Percentiles rank a stretch among this genome's conserved stretches.
These are phyloP conservation scores for Netelia fuscicornis DNA, from an alignment of 2,888 invertebrate genomes.

Conservation along the genomic window DNA sequence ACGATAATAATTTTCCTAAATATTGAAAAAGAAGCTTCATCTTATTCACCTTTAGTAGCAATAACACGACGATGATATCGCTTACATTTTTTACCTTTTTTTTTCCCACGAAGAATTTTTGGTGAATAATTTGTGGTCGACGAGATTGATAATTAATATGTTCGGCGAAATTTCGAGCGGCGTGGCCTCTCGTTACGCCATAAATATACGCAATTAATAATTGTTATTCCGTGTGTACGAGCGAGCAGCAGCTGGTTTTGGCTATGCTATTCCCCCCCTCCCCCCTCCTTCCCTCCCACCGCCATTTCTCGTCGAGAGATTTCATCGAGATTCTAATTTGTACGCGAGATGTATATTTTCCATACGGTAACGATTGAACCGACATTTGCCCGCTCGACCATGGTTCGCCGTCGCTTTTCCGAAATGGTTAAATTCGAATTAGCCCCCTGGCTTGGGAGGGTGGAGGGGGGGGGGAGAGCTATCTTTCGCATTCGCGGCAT, in stretches of 20 bases:
- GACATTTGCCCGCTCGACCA: neutral
- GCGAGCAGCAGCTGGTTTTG: constrained; percentile 28
- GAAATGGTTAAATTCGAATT: constrained; percentile 63
- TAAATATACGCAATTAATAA: constrained; percentile 60
- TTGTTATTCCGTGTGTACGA: constrained; percentile 63
- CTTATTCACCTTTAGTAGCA: too few species aligned
- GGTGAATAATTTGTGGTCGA: neutral
- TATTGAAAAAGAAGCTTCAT: too few species aligned
- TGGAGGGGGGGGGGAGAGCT: too few species aligned
- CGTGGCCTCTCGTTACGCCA: constrained; percentile 56
- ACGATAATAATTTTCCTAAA: too few species aligned
- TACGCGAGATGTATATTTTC: constrained; percentile 10
- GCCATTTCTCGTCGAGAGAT: constrained; percentile 7
- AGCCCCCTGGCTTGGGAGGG: neutral
- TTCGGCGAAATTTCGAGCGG: constrained; percentile 1
- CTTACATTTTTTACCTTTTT: too few species aligned
- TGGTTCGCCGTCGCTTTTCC: neutral
- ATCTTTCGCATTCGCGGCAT: constrained; percentile 33
- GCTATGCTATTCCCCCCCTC: constrained; percentile 19
- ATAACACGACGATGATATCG: too few species aligned
- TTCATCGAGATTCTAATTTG: constrained; percentile 17
- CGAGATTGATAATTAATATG: constrained; percentile 36
- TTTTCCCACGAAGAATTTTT: neutral
- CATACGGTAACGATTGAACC: neutral
- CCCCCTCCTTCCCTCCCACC: neutral